A percentile compares a stretch with the other conserved stretches of the same genome.
Conservation (phyloP, 2,888 invertebrate species). For the Pyrrhia umbra region DNA sequence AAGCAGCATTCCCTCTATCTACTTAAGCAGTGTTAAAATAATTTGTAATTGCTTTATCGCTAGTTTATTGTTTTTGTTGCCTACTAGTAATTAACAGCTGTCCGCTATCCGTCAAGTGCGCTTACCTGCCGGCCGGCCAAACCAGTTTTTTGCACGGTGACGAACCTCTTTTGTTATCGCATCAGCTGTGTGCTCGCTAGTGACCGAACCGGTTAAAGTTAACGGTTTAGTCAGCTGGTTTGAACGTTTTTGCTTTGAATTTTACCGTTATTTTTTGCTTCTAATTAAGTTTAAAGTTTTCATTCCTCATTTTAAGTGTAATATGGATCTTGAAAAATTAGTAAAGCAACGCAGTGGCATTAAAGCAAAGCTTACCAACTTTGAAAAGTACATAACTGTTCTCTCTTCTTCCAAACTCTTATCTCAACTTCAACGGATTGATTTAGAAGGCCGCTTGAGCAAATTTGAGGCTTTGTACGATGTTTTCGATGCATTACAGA, state of each 20-base stretch:
- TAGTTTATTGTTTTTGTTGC: too few relatives aligned
- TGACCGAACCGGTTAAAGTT: neutral
- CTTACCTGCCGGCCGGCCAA: neutral
- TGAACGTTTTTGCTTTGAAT: neutral
- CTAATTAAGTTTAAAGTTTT: conserved; percentile 4
- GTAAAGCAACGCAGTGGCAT: conserved; percentile 15
- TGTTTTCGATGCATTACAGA: conserved; percentile 8
- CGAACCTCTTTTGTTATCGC: neutral
- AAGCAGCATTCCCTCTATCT: too few relatives aligned
- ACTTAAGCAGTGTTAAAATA: conserved; percentile 1
- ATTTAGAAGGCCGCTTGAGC: conserved; percentile 6
- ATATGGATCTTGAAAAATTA: conserved; percentile 12
- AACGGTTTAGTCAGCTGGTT: neutral
- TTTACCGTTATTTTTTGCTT: neutral
- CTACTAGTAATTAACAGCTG: too few relatives aligned
- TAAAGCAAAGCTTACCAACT: conserved; percentile 16
- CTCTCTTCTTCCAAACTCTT: conserved; percentile 1
- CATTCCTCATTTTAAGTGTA: conserved; percentile 1
- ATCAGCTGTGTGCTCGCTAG: neutral
- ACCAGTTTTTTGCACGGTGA: neutral
- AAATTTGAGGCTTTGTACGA: conserved; percentile 10
- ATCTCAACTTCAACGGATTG: conserved; percentile 6
- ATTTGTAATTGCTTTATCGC: neutral
- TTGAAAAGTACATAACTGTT: conserved; percentile 5
- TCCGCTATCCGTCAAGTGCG: too few relatives aligned